phyloP scores from a whole-genome alignment of 1,140 invertebrate genomes.

The Subanguina moxae region DNA sequence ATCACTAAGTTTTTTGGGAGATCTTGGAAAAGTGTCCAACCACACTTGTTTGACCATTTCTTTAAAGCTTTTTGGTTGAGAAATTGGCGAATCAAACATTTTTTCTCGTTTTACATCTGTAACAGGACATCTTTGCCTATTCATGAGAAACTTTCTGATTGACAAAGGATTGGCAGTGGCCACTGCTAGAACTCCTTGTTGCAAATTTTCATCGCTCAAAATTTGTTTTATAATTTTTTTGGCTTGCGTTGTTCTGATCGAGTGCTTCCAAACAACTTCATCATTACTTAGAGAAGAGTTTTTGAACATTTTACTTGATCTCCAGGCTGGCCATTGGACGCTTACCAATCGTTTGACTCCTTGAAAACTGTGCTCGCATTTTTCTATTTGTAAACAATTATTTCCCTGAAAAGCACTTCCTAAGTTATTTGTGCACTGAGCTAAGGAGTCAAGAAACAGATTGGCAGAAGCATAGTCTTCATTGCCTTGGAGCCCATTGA shows the following conservation, averaged over 20 bases:
- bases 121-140: constrained; percentile 14
- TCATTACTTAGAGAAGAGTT: neutral
- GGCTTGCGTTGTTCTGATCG: constrained; percentile 18
- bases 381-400: too few relatives aligned
- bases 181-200: constrained; percentile 30
- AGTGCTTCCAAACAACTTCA: constrained; percentile 25
- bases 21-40: constrained; percentile 13
- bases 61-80: neutral
- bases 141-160: constrained; percentile 17
- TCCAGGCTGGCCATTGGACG: constrained; percentile 40
- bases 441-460: constrained; percentile 36
- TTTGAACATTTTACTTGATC: constrained; percentile 27
- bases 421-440: constrained; percentile 15
- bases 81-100: neutral
- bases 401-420: too few relatives aligned
- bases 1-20: neutral
- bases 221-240: constrained; percentile 20
- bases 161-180: constrained; percentile 19
- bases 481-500: constrained; percentile 34
- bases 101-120: neutral
- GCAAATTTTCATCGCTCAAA: neutral
- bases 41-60: constrained; percentile 16
- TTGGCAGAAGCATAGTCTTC: constrained; percentile 43
- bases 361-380: too few relatives aligned
- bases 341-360: constrained; percentile 22